phyloP scores from a whole-genome alignment of 2,797 vertebrate species.

The Amniataba percoides region DNA sequence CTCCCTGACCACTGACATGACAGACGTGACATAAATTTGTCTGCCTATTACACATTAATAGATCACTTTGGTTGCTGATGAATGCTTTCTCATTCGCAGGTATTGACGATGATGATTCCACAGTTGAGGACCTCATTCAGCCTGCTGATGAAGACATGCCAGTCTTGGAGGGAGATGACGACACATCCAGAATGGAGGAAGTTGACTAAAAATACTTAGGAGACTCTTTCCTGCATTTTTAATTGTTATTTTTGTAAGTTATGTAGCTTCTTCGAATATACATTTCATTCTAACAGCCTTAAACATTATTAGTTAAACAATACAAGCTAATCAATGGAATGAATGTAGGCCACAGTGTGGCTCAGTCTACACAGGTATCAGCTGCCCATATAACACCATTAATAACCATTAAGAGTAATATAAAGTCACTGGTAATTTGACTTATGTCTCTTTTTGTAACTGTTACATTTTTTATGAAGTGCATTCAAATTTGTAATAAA shows the following conservation, averaged over 20 bases:
- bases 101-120: slow-evolving; percentile 87
- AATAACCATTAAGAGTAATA: slow-evolving; percentile 53
- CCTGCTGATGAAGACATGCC: slow-evolving; percentile 88
- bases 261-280: slow-evolving; percentile 41
- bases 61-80: slow-evolving; percentile 6
- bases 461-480: slow-evolving; percentile 77
- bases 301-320: slow-evolving; percentile 23
- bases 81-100: slow-evolving; percentile 67
- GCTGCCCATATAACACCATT: slow-evolving; percentile 53
- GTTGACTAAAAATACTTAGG: slow-evolving; percentile 81
- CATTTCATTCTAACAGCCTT: slow-evolving; percentile 45
- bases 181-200: slow-evolving; percentile 90
- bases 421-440: slow-evolving; percentile 53
- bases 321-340: slow-evolving; percentile 15
- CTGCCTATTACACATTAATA: neutral
- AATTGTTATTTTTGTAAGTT: slow-evolving; percentile 68
- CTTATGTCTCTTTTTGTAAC: slow-evolving; percentile 77
- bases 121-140: slow-evolving; percentile 83
- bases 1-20: neutral
- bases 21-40: neutral
- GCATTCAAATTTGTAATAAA: slow-evolving; percentile 86
- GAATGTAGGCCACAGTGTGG: slow-evolving; percentile 47
- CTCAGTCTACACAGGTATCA: slow-evolving; percentile 30
- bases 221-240: slow-evolving; percentile 39
- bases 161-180: slow-evolving; percentile 87